These are phyloP conservation scores for Neosalanx taihuensis DNA, from an alignment of 2,797 vertebrate species.

Conservation along the genomic window DNA sequence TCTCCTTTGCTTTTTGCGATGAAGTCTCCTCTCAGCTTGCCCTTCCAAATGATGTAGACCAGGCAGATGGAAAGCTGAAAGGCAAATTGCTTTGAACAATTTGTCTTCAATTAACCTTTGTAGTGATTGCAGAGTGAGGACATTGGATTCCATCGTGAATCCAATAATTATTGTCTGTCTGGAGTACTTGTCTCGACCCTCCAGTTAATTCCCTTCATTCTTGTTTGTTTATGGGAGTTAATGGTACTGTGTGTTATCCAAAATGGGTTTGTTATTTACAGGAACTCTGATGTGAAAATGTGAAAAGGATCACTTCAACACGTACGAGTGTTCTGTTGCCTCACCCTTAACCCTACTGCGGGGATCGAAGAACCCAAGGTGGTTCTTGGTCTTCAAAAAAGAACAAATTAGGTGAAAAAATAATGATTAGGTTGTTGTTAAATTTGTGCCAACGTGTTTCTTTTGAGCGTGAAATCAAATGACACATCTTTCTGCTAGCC, in stretches of 20 bases:
- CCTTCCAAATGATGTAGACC: conserved; percentile 22
- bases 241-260: conserved; percentile 53
- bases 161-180: conserved; percentile 62
- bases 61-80: conserved; percentile 47
- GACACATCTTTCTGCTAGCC: neutral
- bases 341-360: no score
- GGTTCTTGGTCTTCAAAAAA: no score
- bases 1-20: neutral
- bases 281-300: conserved; percentile 6
- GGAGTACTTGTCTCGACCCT: conserved; percentile 55
- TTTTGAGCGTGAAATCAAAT: neutral
- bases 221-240: conserved; percentile 48
- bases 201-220: conserved; percentile 53
- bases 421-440: no score
- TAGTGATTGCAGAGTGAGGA: conserved; percentile 50
- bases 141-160: conserved; percentile 57
- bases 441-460: no score
- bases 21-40: neutral
- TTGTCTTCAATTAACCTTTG: conserved; percentile 66
- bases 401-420: no score
- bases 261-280: conserved; percentile 42
- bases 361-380: no score
- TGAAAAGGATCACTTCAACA: no score
- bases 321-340: no score
- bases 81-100: conserved; percentile 48